Base-by-base conservation (phyloP, 2,888 invertebrate species). In the Hedychridium roseum region DNA sequence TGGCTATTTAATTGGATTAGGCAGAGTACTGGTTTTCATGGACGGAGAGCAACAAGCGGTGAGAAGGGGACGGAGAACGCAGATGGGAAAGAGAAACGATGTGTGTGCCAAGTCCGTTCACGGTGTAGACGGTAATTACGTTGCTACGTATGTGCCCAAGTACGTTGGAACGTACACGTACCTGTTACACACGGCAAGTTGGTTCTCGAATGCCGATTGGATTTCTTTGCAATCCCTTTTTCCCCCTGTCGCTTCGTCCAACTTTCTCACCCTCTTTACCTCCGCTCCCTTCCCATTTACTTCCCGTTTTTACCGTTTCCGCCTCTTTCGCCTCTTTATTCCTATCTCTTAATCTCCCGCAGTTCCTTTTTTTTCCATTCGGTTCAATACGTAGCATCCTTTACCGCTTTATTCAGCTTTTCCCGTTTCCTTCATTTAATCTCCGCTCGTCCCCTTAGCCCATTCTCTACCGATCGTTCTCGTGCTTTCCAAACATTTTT, bases 1-100 rank as follows among this genome's bases (percentile, higher is more conserved):
- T 61, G 66, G 64, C 64, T 62, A 64, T 70, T 71, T 72, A 73
- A 72, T 73, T 73, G 65, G 66, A 70, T 71, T 69, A 66, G 65
- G 52, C 54, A 54, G 61, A 44, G 52, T 50, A 54, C 47, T 50
- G 55, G 53, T 63, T 59, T 64, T 61, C 60, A 59, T 27, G 26
- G 34, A 23, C 15, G 15, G 14, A 12, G 23, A 35, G 17, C 23
- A 21, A n/a, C 23, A 9, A 35, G 5, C 15, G n/a, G n/a, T 21
- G 12, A 17, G 14, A 9, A 15, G 50, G 56, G 58, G 60, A 54
- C 46, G 53, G 61, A 43, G 52, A 50, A 50, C 43, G 48, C 38
- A 34, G 20, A 28, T 20, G 46, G 11, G 44, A 27, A 17, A 32
- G 28, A 28, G 39, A 21, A 21, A 15, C 36, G 16, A 11, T 47